phyloP scores from a whole-genome alignment of 2,113 vertebrate species.

The Emydocephalus ijimae region DNA sequence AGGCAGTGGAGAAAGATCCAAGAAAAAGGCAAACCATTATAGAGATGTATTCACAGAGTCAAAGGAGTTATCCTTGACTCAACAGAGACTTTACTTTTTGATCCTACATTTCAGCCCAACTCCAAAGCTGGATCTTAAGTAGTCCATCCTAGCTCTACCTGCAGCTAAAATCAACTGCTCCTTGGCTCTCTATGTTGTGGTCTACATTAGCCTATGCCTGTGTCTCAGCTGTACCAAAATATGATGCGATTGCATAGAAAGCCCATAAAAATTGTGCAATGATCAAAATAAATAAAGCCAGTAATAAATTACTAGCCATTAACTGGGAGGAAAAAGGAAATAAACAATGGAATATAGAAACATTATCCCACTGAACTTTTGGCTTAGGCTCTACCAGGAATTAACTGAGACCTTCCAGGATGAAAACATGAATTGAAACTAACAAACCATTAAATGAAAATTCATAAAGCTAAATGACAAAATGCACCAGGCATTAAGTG shows the following conservation, averaged over 20 bases:
- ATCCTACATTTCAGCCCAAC: background rate
- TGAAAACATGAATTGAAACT: constrained; percentile 42
- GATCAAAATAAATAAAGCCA: background rate
- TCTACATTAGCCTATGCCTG: background rate
- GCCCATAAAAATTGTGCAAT: background rate
- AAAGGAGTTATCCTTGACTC: background rate
- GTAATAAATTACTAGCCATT: background rate
- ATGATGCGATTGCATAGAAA: background rate
- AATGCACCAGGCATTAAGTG: background rate
- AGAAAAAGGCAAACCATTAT: background rate
- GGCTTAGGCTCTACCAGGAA: constrained; percentile 1
- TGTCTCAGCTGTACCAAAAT: background rate
- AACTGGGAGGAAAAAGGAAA: background rate
- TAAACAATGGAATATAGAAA: background rate
- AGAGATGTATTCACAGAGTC: background rate
- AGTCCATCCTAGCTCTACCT: background rate
- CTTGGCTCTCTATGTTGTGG: background rate
- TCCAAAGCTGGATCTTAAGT: background rate
- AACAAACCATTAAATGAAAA: constrained; percentile 40
- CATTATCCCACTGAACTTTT: background rate
- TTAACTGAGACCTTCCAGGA: constrained; percentile 31
- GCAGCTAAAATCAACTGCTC: background rate
- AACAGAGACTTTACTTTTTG: background rate
- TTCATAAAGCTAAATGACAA: background rate
- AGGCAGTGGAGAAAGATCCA: background rate